Base-by-base conservation (phyloP, 2,888 invertebrate genomes). In the Plusia festucae region DNA sequence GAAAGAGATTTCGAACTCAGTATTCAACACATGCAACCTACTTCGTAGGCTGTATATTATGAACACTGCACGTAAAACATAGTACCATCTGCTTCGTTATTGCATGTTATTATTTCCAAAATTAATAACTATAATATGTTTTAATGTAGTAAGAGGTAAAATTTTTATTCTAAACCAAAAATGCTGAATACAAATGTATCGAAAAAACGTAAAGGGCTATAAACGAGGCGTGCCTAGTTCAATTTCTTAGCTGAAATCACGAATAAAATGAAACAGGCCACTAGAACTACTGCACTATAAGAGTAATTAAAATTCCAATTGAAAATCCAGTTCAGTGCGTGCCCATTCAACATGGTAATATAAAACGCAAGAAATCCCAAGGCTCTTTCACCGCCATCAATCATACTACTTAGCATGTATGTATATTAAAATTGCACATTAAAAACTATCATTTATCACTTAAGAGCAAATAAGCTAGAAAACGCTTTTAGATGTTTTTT, bases 391-490 rank as follows among this genome's bases (percentile, higher is more conserved):
- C 56, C 13, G 24, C 32, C 30, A 46, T 64, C 53, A 56, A 63
- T 56, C 51, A 32, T 34, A 16, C 2, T 18, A 49, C 13, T 8
- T 18, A 49, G 9, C 27, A 56, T 18, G 16, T 15, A 56, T 18
- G 16, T 15, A 71, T n/a, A 18, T 30, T 60, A 58, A 60, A 40
- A 52, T 70, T 63, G 49, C n/a, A 44, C 49, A 59, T 58, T 60
- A 66, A 72, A 66, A 51, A 54, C 57, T 53, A 59, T 30, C 24
- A 65, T 76, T 52, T 65, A 60, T 60, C 49, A 57, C 54, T n/a
- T 46, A 16, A 56, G 34, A 56, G 27, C 15, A 60, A n/a, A n/a
- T n/a, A n/a, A 22, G 11, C 18, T 46, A 46, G 40, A 76, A 15
- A n/a, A 40, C 15, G 7, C n/a, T n/a, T n/a, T 6, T 5, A n/a